Percentiles rank a stretch among this genome's conserved stretches.
These are phyloP conservation scores for Onychorhynchus coronatus DNA, from an alignment of 2,113 vertebrate species.

Conservation along the genomic window DNA sequence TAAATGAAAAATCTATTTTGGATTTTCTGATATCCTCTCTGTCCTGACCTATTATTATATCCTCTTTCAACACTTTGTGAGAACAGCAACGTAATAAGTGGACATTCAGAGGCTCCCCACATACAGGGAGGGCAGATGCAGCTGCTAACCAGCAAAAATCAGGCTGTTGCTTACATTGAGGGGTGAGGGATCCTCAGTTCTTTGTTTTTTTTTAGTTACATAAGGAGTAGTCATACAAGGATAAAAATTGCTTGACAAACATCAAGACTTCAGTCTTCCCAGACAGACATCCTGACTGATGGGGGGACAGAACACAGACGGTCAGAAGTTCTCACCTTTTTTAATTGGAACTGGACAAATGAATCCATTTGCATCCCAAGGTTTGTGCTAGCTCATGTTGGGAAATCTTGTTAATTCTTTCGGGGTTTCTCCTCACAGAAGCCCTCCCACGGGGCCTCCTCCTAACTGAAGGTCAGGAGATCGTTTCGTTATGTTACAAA, in stretches of 20 bases:
- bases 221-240: background rate
- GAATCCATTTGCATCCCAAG: background rate
- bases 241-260: background rate
- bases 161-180: background rate
- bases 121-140: background rate
- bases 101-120: background rate
- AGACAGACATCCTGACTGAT: background rate
- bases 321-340: background rate
- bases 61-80: background rate
- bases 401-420: background rate
- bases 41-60: slow-evolving; percentile 23
- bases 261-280: background rate
- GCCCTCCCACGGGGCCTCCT: background rate
- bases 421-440: background rate
- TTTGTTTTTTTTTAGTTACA: background rate
- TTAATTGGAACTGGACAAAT: background rate
- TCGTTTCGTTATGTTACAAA: background rate
- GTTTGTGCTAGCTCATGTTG: background rate
- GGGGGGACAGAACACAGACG: background rate
- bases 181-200: background rate
- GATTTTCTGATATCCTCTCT: slow-evolving; percentile 44
- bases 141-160: background rate
- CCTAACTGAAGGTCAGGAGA: background rate
- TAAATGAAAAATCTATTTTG: slow-evolving; percentile 39
- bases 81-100: background rate